Evolutionary conservation across 1,140 invertebrate species (phyloP).

Genomic region (Drosophila elegans): DNA sequence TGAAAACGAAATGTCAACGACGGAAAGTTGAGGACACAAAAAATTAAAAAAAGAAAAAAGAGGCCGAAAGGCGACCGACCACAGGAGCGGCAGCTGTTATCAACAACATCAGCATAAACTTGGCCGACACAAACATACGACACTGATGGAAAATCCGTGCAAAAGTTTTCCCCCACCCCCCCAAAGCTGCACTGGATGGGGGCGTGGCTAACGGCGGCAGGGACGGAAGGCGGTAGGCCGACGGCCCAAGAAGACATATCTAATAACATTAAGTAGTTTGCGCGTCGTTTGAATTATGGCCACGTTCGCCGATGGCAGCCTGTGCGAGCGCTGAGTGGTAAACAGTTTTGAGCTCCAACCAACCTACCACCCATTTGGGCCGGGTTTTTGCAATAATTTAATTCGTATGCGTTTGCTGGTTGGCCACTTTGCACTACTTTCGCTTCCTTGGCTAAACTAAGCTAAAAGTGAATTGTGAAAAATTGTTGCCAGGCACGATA

Average conservation of each 20-base stretch:
- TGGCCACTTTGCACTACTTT: slow-evolving; percentile 68
- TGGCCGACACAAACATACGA: slow-evolving; percentile 40
- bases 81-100: slow-evolving; percentile 61
- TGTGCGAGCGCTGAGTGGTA: slow-evolving; percentile 54
- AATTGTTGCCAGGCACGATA: slow-evolving; percentile 66
- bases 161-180: slow-evolving; percentile 39
- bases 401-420: slow-evolving; percentile 54
- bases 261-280: slow-evolving; percentile 82
- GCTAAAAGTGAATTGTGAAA: slow-evolving; percentile 73
- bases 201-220: slow-evolving; percentile 36
- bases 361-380: slow-evolving; percentile 4
- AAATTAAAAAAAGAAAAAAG: slow-evolving; percentile 26
- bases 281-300: slow-evolving; percentile 80
- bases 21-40: slow-evolving; percentile 49
- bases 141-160: slow-evolving; percentile 54
- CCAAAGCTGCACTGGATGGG: slow-evolving; percentile 19
- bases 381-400: slow-evolving; percentile 36
- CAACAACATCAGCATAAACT: slow-evolving; percentile 77
- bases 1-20: slow-evolving; percentile 79
- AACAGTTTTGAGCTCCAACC: slow-evolving; percentile 1
- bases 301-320: slow-evolving; percentile 70
- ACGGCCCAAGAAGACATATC: slow-evolving; percentile 63
- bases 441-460: slow-evolving; percentile 40
- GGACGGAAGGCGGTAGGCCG: neutral
- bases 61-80: slow-evolving; percentile 43